A percentile compares a stretch with the other conserved stretches of the same genome.
These are phyloP conservation scores for Sericinus montela DNA, from an alignment of 2,888 invertebrate species.

Conservation along the genomic window DNA sequence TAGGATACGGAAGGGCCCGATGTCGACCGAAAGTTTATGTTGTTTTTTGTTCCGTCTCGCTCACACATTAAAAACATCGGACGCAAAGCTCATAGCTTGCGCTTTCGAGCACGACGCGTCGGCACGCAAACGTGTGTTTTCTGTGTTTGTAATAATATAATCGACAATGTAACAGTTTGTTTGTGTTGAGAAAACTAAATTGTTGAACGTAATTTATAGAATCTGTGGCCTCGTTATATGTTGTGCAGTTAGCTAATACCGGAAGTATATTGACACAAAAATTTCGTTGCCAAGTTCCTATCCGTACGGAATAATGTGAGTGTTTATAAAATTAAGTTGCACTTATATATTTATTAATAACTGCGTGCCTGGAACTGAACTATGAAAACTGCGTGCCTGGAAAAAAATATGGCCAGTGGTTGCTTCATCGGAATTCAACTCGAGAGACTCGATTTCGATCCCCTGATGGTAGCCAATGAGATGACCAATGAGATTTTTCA, in stretches of 20 bases:
- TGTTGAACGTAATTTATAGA: slow-evolving; percentile 29
- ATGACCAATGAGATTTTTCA: too few species aligned
- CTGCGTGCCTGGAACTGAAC: too few species aligned
- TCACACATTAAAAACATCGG: slow-evolving; percentile 60
- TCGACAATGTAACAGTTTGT: slow-evolving; percentile 50
- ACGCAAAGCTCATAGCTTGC: slow-evolving; percentile 41
- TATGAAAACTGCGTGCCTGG: too few species aligned
- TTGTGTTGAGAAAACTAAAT: slow-evolving; percentile 41
- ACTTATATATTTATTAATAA: too few species aligned
- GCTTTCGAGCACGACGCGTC: slow-evolving; percentile 34
- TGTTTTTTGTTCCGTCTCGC: slow-evolving; percentile 59
- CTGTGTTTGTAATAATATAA: slow-evolving; percentile 41
- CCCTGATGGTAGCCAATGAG: too few species aligned
- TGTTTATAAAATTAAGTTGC: neutral
- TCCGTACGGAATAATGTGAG: slow-evolving; percentile 20
- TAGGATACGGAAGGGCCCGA: slow-evolving; percentile 52
- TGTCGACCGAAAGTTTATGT: slow-evolving; percentile 59
- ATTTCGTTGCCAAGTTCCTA: slow-evolving; percentile 9
- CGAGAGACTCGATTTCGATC: too few species aligned
- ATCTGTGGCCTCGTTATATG: slow-evolving; percentile 12
- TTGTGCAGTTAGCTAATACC: neutral
- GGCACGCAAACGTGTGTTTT: slow-evolving; percentile 33
- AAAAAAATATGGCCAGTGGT: too few species aligned
- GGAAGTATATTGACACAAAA: neutral
- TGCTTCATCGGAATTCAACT: too few species aligned